Conservation (phyloP, 2,797 vertebrate genomes). For the Corythornis leucogaster region DNA sequence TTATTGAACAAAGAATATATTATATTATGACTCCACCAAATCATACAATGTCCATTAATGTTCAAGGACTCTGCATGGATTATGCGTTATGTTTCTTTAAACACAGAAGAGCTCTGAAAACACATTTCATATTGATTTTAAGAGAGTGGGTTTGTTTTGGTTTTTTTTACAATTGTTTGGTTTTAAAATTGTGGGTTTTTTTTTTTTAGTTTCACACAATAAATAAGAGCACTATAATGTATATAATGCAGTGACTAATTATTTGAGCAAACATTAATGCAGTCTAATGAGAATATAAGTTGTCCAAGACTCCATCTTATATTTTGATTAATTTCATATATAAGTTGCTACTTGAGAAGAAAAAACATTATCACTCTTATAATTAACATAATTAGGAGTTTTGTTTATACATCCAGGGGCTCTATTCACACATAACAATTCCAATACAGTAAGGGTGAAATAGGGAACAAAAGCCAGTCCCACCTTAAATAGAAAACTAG, state of each 20-base stretch:
- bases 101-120: not conserved
- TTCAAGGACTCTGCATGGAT: not conserved
- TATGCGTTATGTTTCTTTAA: slow-evolving; percentile 47
- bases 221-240: not conserved
- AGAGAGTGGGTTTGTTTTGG: not conserved
- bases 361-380: not conserved
- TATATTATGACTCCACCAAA: slow-evolving; percentile 28
- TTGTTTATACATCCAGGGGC: not conserved
- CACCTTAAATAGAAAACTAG: not conserved
- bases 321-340: not conserved
- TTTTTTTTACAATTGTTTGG: not conserved
- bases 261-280: not conserved
- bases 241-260: not conserved
- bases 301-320: not conserved
- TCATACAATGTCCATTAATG: slow-evolving; percentile 25
- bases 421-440: not conserved
- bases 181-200: not conserved
- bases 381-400: not conserved
- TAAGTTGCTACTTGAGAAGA: not conserved
- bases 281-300: not conserved
- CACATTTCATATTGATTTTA: not conserved
- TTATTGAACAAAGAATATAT: slow-evolving; percentile 56
- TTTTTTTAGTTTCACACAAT: not conserved
- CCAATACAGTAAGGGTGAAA: not conserved
- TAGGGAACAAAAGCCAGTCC: not conserved